A percentile compares a stretch with the other conserved stretches of the same genome.
Conservation (phyloP, 2,888 invertebrate species). For the Agrochola circellaris region DNA sequence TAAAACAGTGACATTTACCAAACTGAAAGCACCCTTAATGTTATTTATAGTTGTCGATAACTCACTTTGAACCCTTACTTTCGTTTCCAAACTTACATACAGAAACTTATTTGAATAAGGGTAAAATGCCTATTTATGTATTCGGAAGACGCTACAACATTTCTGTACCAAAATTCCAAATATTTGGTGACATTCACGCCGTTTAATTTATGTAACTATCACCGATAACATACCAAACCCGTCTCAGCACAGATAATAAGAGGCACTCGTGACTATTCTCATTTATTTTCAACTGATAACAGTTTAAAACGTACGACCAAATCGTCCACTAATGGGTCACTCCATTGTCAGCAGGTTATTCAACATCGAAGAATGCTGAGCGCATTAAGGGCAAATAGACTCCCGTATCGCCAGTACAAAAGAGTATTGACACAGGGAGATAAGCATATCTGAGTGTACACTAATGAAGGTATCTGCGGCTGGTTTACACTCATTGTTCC, state of each 20-base stretch:
- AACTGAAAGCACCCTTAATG: slow-evolving; percentile 41
- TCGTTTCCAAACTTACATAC: slow-evolving; percentile 38
- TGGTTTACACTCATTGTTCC: slow-evolving; percentile 88
- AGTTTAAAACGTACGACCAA: slow-evolving; percentile 74
- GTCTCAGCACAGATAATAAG: slow-evolving; percentile 67
- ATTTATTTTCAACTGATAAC: slow-evolving; percentile 75
- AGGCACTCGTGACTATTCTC: slow-evolving; percentile 67
- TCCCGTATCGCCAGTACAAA: slow-evolving; percentile 89
- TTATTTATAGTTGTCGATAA: slow-evolving; percentile 52
- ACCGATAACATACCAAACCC: slow-evolving; percentile 72
- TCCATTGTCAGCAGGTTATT: slow-evolving; percentile 84
- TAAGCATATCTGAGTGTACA: slow-evolving; percentile 87
- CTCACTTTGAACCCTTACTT: slow-evolving; percentile 53
- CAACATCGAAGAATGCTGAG: slow-evolving; percentile 85
- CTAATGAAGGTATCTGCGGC: slow-evolving; percentile 84
- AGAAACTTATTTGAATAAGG: slow-evolving; percentile 48
- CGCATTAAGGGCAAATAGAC: slow-evolving; percentile 88
- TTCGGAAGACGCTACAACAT: slow-evolving; percentile 34
- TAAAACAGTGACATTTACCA: slow-evolving; percentile 27
- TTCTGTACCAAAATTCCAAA: slow-evolving; percentile 56
- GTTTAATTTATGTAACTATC: slow-evolving; percentile 70
- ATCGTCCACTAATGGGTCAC: slow-evolving; percentile 82
- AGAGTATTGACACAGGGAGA: slow-evolving; percentile 89
- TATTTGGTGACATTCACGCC: slow-evolving; percentile 50
- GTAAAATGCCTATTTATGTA: slow-evolving; percentile 28